Evolutionary conservation across 35 echinoderm and acorn worm genomes (phyloP), one percentile per base, ranked within the genome.

Genomic region (Ophioderma brevispina): DNA sequence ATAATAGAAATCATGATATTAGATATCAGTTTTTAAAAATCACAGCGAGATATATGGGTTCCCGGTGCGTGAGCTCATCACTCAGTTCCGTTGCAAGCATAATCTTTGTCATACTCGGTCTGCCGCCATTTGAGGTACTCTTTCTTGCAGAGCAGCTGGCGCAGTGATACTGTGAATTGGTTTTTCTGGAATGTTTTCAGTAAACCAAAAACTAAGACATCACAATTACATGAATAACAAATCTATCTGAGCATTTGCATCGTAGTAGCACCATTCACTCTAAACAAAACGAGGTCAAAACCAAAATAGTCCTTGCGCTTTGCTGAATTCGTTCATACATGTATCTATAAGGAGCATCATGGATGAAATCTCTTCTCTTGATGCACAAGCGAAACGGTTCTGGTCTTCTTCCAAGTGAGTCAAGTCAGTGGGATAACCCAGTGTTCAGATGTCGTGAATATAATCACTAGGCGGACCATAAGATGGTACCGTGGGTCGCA

Each of bases 201-300:
- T n/a, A n/a, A n/a, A n/a, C n/a, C n/a, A n/a, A n/a, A n/a, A n/a
- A n/a, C n/a, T n/a, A n/a, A n/a, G n/a, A n/a, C n/a, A n/a, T n/a
- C n/a, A n/a, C n/a, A n/a, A n/a, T n/a, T n/a, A n/a, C n/a, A n/a
- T n/a, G n/a, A 85, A 85, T 13, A 85, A 35, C 18, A n/a, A n/a
- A 46, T 56, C 23, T n/a, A 50, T 35, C 39, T 37, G 43, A 13
- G 83, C 83, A 85, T 85, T 64, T 85, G 46, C 46, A 64, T 85
- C 83, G 64, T 56, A 85, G 28, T 85, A 64, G 55, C 83, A 85
- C 83, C 83, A 85, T 38, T 85, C 46, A 85, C 83, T 85, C 36
- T 70, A 32, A 1, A 64, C 31, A 64, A 85, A 85, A 10, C 37
- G 38, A 18, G 23, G 32, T 85, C 15, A 85, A 31, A 2, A 85